phyloP scores from a whole-genome alignment of 2,797 vertebrate genomes.

The Ceryle rudis region DNA sequence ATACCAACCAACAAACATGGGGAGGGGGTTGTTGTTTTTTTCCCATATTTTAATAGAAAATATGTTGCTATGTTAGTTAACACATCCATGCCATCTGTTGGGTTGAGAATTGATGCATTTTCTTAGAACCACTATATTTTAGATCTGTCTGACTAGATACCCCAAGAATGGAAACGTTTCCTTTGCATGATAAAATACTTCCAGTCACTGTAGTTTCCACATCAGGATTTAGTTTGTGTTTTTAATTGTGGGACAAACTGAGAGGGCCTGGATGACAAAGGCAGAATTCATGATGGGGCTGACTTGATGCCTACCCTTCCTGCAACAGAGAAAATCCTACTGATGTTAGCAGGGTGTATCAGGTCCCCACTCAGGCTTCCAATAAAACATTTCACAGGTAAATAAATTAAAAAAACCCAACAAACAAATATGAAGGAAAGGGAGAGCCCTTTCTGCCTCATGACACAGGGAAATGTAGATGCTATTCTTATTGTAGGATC shows the following conservation, averaged over 20 bases:
- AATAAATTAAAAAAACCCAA: background rate
- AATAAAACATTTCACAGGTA: constrained; percentile 4
- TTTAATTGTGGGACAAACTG: background rate
- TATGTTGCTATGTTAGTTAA: constrained; percentile 79
- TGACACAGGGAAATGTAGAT: background rate
- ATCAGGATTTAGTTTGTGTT: background rate
- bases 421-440: background rate
- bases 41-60: constrained; percentile 79
- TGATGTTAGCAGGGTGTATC: background rate
- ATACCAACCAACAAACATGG: constrained; percentile 73
- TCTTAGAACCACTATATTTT: constrained; percentile 66
- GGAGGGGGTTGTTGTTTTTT: constrained; percentile 69
- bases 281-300: background rate
- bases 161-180: constrained; percentile 26
- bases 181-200: background rate
- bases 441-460: background rate
- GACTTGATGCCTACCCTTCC: background rate
- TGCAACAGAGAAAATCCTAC: background rate
- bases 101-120: constrained; percentile 68
- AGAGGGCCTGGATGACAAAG: background rate
- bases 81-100: constrained; percentile 82
- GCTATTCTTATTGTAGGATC: background rate
- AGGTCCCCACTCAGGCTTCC: background rate
- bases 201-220: background rate
- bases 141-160: constrained; percentile 52